These are phyloP conservation scores for Eurytoma adleriae DNA, from an alignment of 2,888 invertebrate species.

Conservation along the genomic window DNA sequence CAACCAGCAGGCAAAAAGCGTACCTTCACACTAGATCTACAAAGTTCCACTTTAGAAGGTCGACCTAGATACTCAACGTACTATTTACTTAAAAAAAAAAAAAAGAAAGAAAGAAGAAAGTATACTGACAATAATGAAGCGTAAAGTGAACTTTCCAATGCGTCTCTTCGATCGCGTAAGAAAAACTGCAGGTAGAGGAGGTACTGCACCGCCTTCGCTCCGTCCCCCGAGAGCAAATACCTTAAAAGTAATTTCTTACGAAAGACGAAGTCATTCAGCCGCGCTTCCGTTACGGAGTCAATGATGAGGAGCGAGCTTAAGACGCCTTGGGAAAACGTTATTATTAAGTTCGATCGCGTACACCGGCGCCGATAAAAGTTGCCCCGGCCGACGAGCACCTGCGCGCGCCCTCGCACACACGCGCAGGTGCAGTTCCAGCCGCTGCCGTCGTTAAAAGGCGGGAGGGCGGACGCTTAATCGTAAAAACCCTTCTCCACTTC, in stretches of 20 bases:
- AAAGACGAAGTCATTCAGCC: constrained; percentile 34
- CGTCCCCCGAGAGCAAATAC: constrained; percentile 23
- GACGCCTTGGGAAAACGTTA: constrained; percentile 30
- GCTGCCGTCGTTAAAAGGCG: too few species aligned
- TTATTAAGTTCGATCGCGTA: constrained; percentile 36
- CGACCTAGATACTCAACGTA: too few species aligned
- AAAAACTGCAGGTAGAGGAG: neutral
- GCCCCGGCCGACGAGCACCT: neutral
- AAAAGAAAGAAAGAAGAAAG: too few species aligned
- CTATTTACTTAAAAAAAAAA: too few species aligned
- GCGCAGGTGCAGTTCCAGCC: too few species aligned
- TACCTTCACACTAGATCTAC: too few species aligned
- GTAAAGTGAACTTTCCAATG: constrained; percentile 3
- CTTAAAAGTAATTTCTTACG: constrained; percentile 31
- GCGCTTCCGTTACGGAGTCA: constrained; percentile 24
- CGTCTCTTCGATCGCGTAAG: neutral
- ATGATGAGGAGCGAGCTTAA: constrained; percentile 5
- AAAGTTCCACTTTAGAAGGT: too few species aligned
- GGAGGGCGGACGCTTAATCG: too few species aligned
- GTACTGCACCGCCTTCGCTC: neutral
- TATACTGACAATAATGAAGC: neutral
- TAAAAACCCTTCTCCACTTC: too few species aligned
- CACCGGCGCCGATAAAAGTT: neutral
- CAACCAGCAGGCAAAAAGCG: too few species aligned
- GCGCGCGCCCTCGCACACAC: neutral